Evolutionary conservation across 2,888 invertebrate species (phyloP).

Genomic region (Scrobipalpa atriplicella): DNA sequence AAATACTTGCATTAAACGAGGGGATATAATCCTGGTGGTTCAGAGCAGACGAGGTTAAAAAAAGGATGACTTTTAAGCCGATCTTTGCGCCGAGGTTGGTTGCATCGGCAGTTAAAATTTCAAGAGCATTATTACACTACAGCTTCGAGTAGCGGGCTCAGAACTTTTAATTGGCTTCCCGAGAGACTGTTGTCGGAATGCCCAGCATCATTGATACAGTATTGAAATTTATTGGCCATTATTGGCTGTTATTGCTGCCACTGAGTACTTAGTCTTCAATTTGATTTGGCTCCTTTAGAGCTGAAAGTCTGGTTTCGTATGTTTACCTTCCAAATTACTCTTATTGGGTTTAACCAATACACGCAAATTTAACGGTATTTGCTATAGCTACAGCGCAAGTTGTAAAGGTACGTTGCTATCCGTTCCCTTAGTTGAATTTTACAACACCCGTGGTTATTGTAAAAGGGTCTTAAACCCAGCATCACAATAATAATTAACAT

Average conservation of each 20-base stretch:
- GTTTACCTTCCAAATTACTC: too few species aligned
- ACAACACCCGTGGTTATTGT: too few species aligned
- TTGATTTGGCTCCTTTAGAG: conserved; percentile 2
- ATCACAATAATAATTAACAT: too few species aligned
- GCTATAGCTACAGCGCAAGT: too few species aligned
- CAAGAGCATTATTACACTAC: conserved; percentile 62
- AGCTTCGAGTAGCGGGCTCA: conserved; percentile 53
- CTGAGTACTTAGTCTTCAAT: neutral
- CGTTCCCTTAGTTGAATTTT: too few species aligned
- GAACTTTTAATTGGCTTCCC: conserved; percentile 78
- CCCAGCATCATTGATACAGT: conserved; percentile 42
- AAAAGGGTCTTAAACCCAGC: too few species aligned
- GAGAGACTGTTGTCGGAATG: conserved; percentile 63
- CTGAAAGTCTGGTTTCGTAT: neutral
- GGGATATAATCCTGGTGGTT: conserved; percentile 20
- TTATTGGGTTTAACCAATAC: too few species aligned
- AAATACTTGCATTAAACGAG: conserved; percentile 13
- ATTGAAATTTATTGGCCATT: conserved; percentile 24
- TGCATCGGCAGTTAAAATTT: conserved; percentile 66
- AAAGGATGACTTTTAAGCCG: conserved; percentile 18
- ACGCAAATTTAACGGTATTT: too few species aligned
- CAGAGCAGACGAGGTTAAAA: conserved; percentile 20
- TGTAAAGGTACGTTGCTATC: too few species aligned
- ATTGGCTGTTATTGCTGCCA: conserved; percentile 8
- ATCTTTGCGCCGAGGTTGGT: conserved; percentile 36